phyloP scores from a whole-genome alignment of 1,140 invertebrate species.

The Orchestia grillus region DNA sequence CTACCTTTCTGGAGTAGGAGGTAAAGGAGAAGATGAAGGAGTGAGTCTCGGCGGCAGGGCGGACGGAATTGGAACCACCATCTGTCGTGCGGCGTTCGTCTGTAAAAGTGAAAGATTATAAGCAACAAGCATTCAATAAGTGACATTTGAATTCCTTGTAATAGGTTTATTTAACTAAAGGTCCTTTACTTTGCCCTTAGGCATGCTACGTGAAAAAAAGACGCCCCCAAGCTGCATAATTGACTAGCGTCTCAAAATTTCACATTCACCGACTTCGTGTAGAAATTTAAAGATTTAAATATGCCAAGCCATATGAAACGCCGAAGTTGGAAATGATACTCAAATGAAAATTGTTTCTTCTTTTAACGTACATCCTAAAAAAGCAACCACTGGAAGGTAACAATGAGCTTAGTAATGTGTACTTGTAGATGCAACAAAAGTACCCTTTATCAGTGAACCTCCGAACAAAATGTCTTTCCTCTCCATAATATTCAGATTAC shows the following conservation, averaged over 20 bases:
- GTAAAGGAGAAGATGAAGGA: slow-evolving; percentile 24
- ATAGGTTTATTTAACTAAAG: background rate
- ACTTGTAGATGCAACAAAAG: no score
- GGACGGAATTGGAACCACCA: background rate
- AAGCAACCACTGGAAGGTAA: background rate
- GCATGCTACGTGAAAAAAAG: background rate
- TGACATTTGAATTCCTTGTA: background rate
- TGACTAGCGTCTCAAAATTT: background rate
- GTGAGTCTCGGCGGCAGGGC: slow-evolving; percentile 23
- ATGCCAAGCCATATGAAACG: background rate
- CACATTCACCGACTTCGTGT: background rate
- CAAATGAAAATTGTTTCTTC: background rate
- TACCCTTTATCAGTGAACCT: no score
- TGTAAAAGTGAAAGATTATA: background rate
- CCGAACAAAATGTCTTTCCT: no score
- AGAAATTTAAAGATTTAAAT: background rate
- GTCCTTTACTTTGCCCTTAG: background rate
- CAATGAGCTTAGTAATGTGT: no score
- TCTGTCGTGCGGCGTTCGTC: slow-evolving; percentile 11
- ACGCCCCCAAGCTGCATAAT: background rate
- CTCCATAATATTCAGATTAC: no score
- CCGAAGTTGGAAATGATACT: background rate
- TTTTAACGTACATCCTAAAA: background rate
- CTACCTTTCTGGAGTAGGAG: slow-evolving; percentile 27
- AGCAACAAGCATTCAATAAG: background rate